Evolutionary conservation across 37 sponge, comb jelly and placozoan genomes (phyloP).

Genomic region (Tethya wilhelma): DNA sequence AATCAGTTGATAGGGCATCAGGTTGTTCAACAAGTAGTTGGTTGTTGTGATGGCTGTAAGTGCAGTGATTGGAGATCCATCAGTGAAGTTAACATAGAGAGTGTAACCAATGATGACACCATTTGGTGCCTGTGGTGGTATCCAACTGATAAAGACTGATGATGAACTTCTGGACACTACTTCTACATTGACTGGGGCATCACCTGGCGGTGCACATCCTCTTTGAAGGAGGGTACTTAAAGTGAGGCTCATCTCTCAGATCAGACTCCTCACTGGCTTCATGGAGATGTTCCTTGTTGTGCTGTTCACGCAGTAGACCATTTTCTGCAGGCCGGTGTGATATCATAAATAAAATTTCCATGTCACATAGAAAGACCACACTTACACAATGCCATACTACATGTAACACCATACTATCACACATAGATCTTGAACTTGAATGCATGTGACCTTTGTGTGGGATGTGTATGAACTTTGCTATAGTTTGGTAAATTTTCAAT

Average conservation of each 20-base stretch:
- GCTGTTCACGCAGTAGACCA: too few species aligned
- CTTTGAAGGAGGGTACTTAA: background rate
- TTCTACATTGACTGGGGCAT: background rate
- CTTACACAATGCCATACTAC: too few species aligned
- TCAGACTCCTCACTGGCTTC: background rate
- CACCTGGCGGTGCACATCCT: constrained; percentile 9
- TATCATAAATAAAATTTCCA: too few species aligned
- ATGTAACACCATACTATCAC: too few species aligned
- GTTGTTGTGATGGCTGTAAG: background rate
- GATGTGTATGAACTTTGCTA: too few species aligned
- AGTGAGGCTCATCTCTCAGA: background rate
- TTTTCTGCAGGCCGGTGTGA: too few species aligned
- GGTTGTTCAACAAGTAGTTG: background rate
- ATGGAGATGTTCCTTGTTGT: too few species aligned
- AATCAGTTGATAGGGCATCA: constrained; percentile 8
- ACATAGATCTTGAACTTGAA: too few species aligned
- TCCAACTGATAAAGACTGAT: constrained; percentile 9
- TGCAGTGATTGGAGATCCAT: background rate
- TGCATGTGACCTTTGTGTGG: too few species aligned
- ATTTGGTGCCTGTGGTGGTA: constrained; percentile 7
- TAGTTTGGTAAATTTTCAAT: too few species aligned
- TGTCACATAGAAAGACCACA: too few species aligned
- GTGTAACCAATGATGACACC: constrained; percentile 10
- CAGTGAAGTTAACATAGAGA: constrained; percentile 7
- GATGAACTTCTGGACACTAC: background rate